A percentile compares a stretch with the other conserved stretches of the same genome.
Conservation (phyloP, 2,113 vertebrate genomes). For the Oryzias curvinotus region DNA sequence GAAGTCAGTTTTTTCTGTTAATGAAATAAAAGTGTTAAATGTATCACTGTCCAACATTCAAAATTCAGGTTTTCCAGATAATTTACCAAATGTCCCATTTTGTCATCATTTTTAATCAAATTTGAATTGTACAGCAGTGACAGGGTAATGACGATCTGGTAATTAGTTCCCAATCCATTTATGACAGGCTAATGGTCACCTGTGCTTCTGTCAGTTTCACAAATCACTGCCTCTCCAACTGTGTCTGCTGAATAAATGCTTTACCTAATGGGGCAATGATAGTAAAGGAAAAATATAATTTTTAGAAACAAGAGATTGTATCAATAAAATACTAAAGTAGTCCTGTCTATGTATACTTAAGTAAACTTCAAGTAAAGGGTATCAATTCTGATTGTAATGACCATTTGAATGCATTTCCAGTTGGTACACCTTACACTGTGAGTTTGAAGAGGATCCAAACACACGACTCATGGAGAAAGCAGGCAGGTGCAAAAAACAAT, state of each 20-base stretch:
- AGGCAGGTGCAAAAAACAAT: not conserved
- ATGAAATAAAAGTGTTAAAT: constrained; percentile 11
- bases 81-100: constrained; percentile 37
- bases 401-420: not conserved
- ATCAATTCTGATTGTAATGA: not conserved
- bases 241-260: constrained; percentile 9
- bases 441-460: not conserved
- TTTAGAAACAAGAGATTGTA: not conserved
- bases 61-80: constrained; percentile 40
- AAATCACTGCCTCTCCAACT: constrained; percentile 50
- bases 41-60: constrained; percentile 31
- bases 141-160: constrained; percentile 44
- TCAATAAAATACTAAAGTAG: not conserved
- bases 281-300: constrained; percentile 13
- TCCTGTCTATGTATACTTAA: too few species aligned
- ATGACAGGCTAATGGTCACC: constrained; percentile 48
- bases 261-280: not conserved
- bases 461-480: not conserved
- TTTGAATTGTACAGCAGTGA: constrained; percentile 38
- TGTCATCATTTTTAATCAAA: constrained; percentile 46
- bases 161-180: constrained; percentile 44
- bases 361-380: too few species aligned
- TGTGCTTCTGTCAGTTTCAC: constrained; percentile 43
- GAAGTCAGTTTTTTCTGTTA: too few species aligned
- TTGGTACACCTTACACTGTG: not conserved